Base-by-base conservation (phyloP, 2,888 invertebrate species). In the Eueremaeus valkanovi region DNA sequence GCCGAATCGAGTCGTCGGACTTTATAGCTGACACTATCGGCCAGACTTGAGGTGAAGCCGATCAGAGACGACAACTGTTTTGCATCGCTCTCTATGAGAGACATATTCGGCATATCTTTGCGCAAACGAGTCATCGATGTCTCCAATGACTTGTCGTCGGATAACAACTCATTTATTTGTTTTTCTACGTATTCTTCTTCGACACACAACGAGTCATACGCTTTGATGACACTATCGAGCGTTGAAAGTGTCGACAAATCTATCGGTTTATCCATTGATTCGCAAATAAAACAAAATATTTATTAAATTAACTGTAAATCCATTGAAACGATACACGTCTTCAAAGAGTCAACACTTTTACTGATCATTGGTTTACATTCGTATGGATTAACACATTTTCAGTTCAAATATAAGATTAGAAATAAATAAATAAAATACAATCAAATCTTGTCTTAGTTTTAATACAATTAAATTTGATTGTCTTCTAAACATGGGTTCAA, bases 21-120 rank as follows among this genome's bases (percentile, higher is more conserved):
- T 89, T 96, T 97, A 31, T 92, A 92, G 82, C 95, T 95, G 74
- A 99, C 97, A 83, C 92, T 93, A 81, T 93, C 92, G 0, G 96
- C 96, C 72, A 96, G 86, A 33, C 88, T 87, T 8, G 95, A 93
- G 0, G 97, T 95, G 81, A 90, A 89, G 42, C 89, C 87, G 42
- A 98, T 92, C 87, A 94, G 94, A 76, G 88, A 88, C 3, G 91
- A 89, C 40, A 99, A 88, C 79, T 91, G 89, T 79, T 90, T 89
- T 1, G 94, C 89, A 83, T 94, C 93, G 0, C 86, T 85, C 82
- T 90, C 89, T 18, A 94, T 88, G 29, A 90, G 85, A 79, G 89
- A 88, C n/a, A 96, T 86, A 81, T 90, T 90, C 1, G 90, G 89
- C 83, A 94, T 86, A 18, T 92, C 89, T 83, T 91, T 90, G 74